These are phyloP conservation scores for Dysmachus trigonus DNA, from an alignment of 2,888 invertebrate genomes.

Conservation along the genomic window DNA sequence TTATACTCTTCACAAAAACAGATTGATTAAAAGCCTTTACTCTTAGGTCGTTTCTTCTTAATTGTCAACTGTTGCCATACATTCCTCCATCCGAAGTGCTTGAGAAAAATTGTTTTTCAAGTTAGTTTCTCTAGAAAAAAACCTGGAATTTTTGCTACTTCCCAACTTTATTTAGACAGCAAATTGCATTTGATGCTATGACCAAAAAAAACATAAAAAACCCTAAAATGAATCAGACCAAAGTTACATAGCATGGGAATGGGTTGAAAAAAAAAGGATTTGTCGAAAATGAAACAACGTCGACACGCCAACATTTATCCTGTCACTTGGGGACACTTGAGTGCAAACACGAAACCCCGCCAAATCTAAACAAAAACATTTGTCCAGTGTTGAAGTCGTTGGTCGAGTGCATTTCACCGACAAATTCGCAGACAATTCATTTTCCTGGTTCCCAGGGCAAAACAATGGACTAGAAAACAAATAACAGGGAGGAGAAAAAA, in stretches of 20 bases:
- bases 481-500: neutral
- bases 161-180: neutral
- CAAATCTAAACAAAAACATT: constrained; percentile 43
- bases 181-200: neutral
- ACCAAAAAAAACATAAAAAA: neutral
- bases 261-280: neutral
- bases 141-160: neutral
- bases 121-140: neutral
- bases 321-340: neutral
- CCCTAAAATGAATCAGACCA: neutral
- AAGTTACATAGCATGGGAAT: neutral
- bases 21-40: neutral
- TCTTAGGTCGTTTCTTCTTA: neutral
- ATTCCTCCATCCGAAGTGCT: neutral
- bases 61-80: neutral
- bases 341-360: constrained; percentile 33
- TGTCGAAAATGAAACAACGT: neutral
- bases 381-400: constrained; percentile 31
- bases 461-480: neutral
- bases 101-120: neutral
- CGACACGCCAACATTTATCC: neutral
- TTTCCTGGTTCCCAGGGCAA: neutral
- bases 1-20: neutral
- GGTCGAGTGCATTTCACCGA: constrained; percentile 45
- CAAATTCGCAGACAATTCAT: neutral